These are phyloP conservation scores for Anagrus nilaparvatae DNA, from an alignment of 1,140 invertebrate species.

Conservation along the genomic window DNA sequence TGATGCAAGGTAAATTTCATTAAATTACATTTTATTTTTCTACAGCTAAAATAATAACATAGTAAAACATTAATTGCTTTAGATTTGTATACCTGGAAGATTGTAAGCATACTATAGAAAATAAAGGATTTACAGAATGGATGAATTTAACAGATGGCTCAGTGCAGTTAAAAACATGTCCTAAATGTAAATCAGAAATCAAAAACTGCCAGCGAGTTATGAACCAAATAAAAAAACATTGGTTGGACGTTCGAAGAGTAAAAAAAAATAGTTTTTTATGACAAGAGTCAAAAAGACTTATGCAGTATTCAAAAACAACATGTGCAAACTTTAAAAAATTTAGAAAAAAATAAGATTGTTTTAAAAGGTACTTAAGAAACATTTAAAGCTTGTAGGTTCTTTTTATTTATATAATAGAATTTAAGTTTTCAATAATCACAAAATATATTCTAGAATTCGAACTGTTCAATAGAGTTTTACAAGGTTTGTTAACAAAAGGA, in stretches of 20 bases:
- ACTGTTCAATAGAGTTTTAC: background rate
- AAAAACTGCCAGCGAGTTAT: conserved; percentile 50
- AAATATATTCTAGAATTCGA: background rate
- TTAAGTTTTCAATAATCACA: background rate
- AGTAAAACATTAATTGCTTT: no score
- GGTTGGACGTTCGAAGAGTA: conserved; percentile 46
- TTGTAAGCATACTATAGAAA: conserved; percentile 53
- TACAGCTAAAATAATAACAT: no score
- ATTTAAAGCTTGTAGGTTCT: background rate
- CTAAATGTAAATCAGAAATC: conserved; percentile 53
- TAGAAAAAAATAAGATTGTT: no score
- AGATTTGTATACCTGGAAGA: conserved; percentile 54
- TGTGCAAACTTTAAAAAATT: no score
- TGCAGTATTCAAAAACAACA: no score
- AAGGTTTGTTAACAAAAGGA: background rate
- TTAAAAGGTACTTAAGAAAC: background rate
- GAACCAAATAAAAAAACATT: conserved; percentile 44
- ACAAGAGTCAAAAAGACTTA: background rate
- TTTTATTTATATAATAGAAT: background rate
- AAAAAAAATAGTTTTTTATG: conserved; percentile 35
- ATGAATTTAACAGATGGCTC: conserved; percentile 15
- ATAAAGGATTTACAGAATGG: conserved; percentile 45
- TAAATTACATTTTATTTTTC: background rate
- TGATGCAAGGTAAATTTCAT: background rate
- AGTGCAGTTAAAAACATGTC: conserved; percentile 50